Percentiles rank a stretch among this genome's conserved stretches.
These are phyloP conservation scores for Pogonocherus hispidulus DNA, from an alignment of 2,888 invertebrate genomes.

Conservation along the genomic window DNA sequence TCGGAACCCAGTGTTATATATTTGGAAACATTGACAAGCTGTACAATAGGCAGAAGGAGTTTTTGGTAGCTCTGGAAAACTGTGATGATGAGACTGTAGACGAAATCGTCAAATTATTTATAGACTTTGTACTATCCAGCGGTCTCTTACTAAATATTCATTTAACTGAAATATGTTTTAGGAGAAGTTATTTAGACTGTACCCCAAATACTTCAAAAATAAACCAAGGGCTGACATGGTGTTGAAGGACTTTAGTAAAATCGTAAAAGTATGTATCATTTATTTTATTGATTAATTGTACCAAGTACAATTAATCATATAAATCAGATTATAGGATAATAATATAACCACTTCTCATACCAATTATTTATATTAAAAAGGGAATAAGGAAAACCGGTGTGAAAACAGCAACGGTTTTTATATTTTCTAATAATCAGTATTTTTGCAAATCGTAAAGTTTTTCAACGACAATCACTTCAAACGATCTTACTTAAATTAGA, in stretches of 20 bases:
- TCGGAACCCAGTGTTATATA: constrained; percentile 47
- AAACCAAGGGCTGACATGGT: constrained; percentile 62
- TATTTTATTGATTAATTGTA: too few species aligned
- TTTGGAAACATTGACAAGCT: constrained; percentile 62
- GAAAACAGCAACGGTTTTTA: too few species aligned
- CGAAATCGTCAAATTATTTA: constrained; percentile 57
- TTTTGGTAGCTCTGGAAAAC: constrained; percentile 54
- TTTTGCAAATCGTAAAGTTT: too few species aligned
- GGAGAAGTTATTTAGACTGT: constrained; percentile 62
- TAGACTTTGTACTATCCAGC: constrained; percentile 56
- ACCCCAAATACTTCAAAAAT: constrained; percentile 64
- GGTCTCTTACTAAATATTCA: too few species aligned
- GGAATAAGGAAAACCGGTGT: too few species aligned
- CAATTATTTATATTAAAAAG: too few species aligned
- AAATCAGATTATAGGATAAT: too few species aligned
- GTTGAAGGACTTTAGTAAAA: constrained; percentile 53
- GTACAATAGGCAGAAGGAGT: constrained; percentile 53
- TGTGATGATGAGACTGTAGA: constrained; percentile 51
- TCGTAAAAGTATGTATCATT: constrained; percentile 56
- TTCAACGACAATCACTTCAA: too few species aligned
- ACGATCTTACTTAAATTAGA: too few species aligned
- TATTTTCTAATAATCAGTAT: too few species aligned
- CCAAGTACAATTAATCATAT: too few species aligned
- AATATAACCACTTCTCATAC: too few species aligned
- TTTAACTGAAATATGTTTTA: constrained; percentile 49